Conservation (phyloP, 2,797 vertebrate genomes). For the Decapterus maruadsi region DNA sequence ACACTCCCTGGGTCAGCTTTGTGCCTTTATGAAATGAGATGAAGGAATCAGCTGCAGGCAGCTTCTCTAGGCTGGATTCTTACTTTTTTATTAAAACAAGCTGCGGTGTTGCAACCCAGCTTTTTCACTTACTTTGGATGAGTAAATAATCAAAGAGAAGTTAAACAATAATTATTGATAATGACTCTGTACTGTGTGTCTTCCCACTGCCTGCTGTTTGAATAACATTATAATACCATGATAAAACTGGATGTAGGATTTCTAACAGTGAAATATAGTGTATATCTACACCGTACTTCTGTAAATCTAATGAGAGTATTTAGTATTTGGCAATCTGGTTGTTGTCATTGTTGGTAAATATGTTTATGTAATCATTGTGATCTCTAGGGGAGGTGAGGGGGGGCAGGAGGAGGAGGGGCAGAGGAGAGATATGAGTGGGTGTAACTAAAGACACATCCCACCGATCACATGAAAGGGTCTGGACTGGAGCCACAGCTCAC, state of each 20-base stretch:
- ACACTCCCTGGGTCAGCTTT: conserved; percentile 2
- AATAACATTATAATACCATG: not conserved
- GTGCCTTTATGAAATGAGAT: not conserved
- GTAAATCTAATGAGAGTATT: not conserved
- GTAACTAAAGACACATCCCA: conserved; percentile 61
- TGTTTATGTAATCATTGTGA: conserved; percentile 13
- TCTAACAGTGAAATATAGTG: not conserved
- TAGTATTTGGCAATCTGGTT: not conserved
- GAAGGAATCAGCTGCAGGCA: conserved; percentile 5
- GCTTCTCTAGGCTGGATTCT: not conserved
- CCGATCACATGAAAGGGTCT: conserved; percentile 64
- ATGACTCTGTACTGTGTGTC: not conserved
- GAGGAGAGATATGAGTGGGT: conserved; percentile 42
- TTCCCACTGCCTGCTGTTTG: not conserved
- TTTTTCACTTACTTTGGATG: not conserved
- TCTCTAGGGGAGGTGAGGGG: not conserved
- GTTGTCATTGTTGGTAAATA: not conserved
- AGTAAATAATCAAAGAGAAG: not conserved
- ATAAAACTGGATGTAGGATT: not conserved
- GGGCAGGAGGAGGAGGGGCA: conserved; percentile 17
- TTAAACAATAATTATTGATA: not conserved
- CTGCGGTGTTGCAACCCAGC: not conserved
- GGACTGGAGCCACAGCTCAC: conserved; percentile 63
- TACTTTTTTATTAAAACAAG: not conserved
- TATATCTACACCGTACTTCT: too few relatives aligned